Conservation (phyloP, 1,140 invertebrate species). For the Bombus sylvicola region DNA sequence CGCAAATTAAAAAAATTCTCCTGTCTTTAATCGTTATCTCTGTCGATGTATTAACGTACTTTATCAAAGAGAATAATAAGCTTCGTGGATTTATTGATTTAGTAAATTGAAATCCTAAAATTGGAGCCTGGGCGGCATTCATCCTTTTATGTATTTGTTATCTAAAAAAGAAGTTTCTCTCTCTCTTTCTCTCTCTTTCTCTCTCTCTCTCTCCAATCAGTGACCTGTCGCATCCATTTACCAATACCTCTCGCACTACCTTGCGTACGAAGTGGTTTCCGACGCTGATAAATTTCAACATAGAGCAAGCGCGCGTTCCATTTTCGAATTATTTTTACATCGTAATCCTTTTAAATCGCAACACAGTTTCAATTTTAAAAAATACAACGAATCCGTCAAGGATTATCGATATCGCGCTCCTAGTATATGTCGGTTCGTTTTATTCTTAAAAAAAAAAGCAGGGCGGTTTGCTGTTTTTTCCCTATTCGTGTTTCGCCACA, state of each 20-base stretch:
- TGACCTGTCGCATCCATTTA: neutral
- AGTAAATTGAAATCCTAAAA: neutral
- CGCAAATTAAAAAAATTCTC: neutral
- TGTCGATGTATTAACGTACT: neutral
- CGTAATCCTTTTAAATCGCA: neutral
- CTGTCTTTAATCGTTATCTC: neutral
- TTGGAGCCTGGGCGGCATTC: neutral
- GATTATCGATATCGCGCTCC: neutral
- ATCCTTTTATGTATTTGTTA: neutral
- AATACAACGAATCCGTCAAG: neutral
- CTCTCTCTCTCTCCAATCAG: neutral
- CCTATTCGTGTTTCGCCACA: neutral
- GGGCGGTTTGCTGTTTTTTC: neutral
- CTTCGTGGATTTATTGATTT: too few relatives aligned
- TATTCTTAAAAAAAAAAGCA: neutral
- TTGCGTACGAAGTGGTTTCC: neutral
- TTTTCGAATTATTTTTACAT: constrained; percentile 5
- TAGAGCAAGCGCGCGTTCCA: neutral
- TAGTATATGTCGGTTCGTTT: neutral
- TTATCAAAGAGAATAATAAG: neutral
- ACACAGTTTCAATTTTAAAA: neutral
- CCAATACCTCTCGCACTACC: neutral
- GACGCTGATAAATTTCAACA: neutral
- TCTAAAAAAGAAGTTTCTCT: neutral
- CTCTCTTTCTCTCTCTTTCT: neutral